Percentiles rank a stretch among this genome's conserved stretches.
phyloP scores from a whole-genome alignment of 1,140 invertebrate genomes.

The Andricus grossulariae region DNA sequence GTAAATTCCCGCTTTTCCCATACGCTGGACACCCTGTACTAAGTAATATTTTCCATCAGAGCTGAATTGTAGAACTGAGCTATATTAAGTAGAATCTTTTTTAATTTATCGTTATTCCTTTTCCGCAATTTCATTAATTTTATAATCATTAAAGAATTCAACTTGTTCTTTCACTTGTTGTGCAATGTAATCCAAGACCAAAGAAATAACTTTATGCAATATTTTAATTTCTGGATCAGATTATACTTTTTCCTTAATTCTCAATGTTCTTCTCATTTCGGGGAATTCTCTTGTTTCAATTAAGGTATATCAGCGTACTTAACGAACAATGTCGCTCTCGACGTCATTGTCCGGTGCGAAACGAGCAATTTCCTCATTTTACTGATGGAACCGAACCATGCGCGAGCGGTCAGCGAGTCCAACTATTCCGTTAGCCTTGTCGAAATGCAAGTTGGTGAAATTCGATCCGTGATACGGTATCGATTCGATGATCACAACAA shows the following conservation, averaged over 20 bases:
- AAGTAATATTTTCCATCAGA: no score
- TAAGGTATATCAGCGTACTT: conserved; percentile 19
- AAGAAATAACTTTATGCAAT: neutral
- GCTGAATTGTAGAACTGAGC: no score
- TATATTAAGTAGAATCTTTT: no score
- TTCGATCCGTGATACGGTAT: neutral
- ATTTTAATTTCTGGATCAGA: neutral
- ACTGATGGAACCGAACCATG: conserved; percentile 36
- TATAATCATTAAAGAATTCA: no score
- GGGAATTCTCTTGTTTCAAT: conserved; percentile 18
- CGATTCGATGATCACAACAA: neutral
- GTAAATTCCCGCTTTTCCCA: no score
- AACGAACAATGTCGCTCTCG: conserved; percentile 29
- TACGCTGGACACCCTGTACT: no score
- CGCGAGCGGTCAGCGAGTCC: neutral
- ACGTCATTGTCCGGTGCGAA: conserved; percentile 35
- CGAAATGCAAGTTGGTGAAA: conserved; percentile 17
- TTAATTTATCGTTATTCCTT: no score
- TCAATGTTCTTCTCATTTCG: neutral
- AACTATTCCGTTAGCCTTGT: conserved; percentile 22
- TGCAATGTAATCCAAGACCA: no score
- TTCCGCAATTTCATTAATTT: no score
- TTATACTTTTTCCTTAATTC: neutral
- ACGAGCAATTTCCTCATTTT: conserved; percentile 52
- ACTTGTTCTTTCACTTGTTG: no score